Evolutionary conservation across 2,888 invertebrate genomes (phyloP), one percentile per base, ranked within the genome.

Genomic region (Clanis bilineata): DNA sequence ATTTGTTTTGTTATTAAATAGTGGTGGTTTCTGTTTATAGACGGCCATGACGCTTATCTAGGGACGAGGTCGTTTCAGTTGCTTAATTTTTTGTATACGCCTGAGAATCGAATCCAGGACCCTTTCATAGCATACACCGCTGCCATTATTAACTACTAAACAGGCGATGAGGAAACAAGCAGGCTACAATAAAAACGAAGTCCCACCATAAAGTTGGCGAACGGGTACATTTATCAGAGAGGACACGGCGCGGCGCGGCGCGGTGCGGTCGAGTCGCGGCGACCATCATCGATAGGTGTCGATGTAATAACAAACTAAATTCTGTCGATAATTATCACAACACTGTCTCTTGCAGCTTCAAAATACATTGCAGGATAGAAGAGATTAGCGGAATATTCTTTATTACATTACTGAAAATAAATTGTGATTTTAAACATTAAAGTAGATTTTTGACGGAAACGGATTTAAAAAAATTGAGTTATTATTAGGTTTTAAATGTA

Each of bases 261-360:
- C n/a, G n/a, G n/a, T n/a, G n/a, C n/a, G n/a, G n/a, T n/a, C n/a
- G n/a, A n/a, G n/a, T n/a, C n/a, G 10, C 45, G 23, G 25, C 28
- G 15, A 28, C 18, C 9, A 18, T 51, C 51, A 18, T 51, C 47
- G 58, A 58, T 58, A 23, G 61, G 63, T 60, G 63, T 61, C 57
- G 62, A 63, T 64, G 58, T 47, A 58, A 65, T 64, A 69, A 66
- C 64, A 55, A 66, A 63, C 61, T 61, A 62, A 64, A 58, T 54
- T 58, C 44, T 62, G 59, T 67, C 65, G 61, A 67, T 66, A 64
- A 60, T 65, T 67, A 65, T 63, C 64, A 57, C 63, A 39, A 56
- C 65, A 56, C 64, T 63, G 59, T 64, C 61, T 59, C 51, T 43
- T 47, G 25, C 23, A 10, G 51, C 18, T 32, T 18, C 5, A 15